Evolutionary conservation across 2,888 invertebrate species (phyloP), one percentile per base, ranked within the genome.

Genomic region (Xylocampa areola): DNA sequence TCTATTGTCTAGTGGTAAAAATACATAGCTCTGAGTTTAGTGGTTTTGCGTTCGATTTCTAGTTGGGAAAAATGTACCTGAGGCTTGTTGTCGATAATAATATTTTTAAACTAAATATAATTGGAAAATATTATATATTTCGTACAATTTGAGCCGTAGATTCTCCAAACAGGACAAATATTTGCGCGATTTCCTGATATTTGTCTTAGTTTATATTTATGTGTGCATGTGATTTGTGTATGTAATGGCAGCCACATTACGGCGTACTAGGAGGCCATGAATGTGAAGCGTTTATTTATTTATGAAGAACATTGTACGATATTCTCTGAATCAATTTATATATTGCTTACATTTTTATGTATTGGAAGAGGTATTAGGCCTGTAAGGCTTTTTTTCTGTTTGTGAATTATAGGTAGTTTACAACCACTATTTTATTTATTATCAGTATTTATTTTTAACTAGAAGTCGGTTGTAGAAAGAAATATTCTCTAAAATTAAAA

Each of bases 231-330:
- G 16, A 57, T 49, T 23, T 30, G 11, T 44, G 40, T 40, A 35
- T 54, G 30, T 45, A 53, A 39, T 33, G 25, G 25, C 30, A 21
- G 45, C 36, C 48, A 35, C 45, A 36, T 44, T 30, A 60, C 39
- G 7, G 17, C 14, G 11, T 45, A 41, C 53, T 13, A 36, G 40
- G 30, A 19, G 16, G 27, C 61, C 21, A 47, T 47, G 45, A 61
- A 53, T 41, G 21, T 47, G 25, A 54, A 61, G 45, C 40, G 61
- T 17, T 55, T 61, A 37, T 54, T 47, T 61, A 41, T 61, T 61
- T 61, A 47, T 37, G 21, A 27, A 27, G 21, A 8, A 36, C 37
- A 52, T 37, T 29, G 13, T 61, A 25, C 25, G 23, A 23, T 45
- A 25, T 60, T 35, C 19, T 23, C 7, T 25, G 32, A 45, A 45